Conservation (phyloP, 2,888 invertebrate genomes). For the Amphiduros pacificus region DNA sequence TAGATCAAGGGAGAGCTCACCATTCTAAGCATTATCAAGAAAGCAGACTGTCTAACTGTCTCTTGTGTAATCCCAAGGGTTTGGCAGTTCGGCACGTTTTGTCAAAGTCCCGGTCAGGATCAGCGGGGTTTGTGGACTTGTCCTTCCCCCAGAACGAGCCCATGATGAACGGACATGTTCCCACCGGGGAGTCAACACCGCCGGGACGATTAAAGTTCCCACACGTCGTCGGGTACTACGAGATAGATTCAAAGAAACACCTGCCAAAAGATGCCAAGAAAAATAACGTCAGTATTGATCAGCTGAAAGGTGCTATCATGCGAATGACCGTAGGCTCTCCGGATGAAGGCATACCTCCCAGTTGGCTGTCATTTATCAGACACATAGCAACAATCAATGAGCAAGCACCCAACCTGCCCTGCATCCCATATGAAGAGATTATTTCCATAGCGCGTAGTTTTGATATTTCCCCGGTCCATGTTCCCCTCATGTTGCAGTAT, state of each 20-base stretch:
- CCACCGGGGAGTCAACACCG: conserved; percentile 18
- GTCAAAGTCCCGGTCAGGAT: conserved; percentile 30
- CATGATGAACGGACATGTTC: conserved; percentile 31
- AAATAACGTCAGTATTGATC: conserved; percentile 35
- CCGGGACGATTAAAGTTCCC: conserved; percentile 22
- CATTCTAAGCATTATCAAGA: conserved; percentile 31
- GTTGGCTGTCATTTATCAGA: conserved; percentile 33
- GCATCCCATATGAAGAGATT: conserved; percentile 34
- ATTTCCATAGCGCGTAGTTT: conserved; percentile 35
- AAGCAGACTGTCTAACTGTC: conserved; percentile 27
- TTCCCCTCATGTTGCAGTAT: conserved; percentile 30
- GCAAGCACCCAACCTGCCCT: conserved; percentile 30
- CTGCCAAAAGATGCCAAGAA: conserved; percentile 37
- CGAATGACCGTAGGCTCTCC: conserved; percentile 24
- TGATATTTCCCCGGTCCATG: conserved; percentile 32
- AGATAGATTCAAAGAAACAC: conserved; percentile 34
- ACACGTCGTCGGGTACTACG: conserved; percentile 32
- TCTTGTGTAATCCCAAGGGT: conserved; percentile 33
- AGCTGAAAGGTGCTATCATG: conserved; percentile 34
- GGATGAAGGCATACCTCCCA: conserved; percentile 28
- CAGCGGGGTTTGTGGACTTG: conserved; percentile 36
- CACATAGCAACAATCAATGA: conserved; percentile 32
- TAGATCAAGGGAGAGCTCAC: conserved; percentile 33
- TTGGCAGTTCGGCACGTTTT: conserved; percentile 30
- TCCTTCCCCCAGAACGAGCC: conserved; percentile 29